Conservation (phyloP, 2,888 invertebrate genomes). For the Ceramica pisi region DNA sequence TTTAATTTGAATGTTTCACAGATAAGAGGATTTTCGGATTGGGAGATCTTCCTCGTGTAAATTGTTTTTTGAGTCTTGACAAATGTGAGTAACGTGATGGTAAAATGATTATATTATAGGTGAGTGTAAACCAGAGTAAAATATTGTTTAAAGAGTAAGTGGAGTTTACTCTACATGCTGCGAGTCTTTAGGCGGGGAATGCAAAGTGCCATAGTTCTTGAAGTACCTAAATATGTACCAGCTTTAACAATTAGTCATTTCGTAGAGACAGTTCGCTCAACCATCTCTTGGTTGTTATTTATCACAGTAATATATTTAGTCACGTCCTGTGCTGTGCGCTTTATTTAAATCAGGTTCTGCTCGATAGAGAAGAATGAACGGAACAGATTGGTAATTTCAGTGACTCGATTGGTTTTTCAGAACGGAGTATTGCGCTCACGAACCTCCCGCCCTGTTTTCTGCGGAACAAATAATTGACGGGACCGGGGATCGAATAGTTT, state of each 20-base stretch:
- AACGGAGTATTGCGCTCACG: background rate
- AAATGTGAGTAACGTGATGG: constrained; percentile 68
- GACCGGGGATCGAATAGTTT: constrained; percentile 1
- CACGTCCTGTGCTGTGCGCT: constrained; percentile 11
- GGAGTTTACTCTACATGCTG: constrained; percentile 17
- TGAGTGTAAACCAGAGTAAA: constrained; percentile 29
- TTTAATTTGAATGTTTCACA: constrained; percentile 81
- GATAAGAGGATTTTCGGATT: constrained; percentile 74
- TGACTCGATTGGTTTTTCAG: constrained; percentile 20
- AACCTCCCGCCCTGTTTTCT: background rate
- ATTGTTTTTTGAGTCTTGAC: constrained; percentile 77
- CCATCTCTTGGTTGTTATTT: constrained; percentile 33
- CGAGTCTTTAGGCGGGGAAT: constrained; percentile 25
- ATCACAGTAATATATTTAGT: constrained; percentile 39
- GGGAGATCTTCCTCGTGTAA: constrained; percentile 64
- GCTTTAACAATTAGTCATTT: constrained; percentile 52
- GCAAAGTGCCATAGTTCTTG: constrained; percentile 37
- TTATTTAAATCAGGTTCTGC: constrained; percentile 33
- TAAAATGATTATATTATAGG: constrained; percentile 57
- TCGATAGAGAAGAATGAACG: constrained; percentile 14
- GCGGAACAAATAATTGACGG: background rate
- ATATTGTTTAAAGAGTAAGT: no score
- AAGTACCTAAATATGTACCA: constrained; percentile 46
- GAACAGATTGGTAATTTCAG: constrained; percentile 16
- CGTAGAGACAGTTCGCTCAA: constrained; percentile 50